Conservation (phyloP, 2,888 invertebrate genomes). For the Chalcis sispes region DNA sequence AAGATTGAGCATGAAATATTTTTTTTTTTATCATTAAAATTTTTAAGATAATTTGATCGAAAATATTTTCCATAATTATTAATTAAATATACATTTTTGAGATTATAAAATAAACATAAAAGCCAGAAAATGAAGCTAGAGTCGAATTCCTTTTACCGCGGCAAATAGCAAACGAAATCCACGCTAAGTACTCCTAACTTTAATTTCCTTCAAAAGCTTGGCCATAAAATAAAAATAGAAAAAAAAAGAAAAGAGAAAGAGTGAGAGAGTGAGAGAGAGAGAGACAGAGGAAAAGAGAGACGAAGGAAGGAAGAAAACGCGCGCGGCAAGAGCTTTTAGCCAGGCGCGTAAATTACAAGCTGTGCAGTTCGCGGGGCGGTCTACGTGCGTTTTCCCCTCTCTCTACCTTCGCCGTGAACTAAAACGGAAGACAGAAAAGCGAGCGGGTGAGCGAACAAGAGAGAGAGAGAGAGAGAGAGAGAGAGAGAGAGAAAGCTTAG, state of each 20-base stretch:
- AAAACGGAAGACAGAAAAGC: constrained; percentile 34
- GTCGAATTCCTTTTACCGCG: too few relatives aligned
- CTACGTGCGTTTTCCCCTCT: constrained; percentile 13
- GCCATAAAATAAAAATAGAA: neutral
- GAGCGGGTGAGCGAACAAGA: neutral
- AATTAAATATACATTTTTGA: too few relatives aligned
- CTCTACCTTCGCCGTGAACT: constrained; percentile 20
- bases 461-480: constrained; percentile 8
- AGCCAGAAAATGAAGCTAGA: too few relatives aligned
- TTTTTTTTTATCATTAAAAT: too few relatives aligned
- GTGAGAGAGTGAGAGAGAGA: neutral
- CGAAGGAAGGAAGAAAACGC: neutral
- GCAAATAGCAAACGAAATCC: too few relatives aligned
- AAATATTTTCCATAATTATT: too few relatives aligned
- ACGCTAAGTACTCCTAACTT: constrained; percentile 22
- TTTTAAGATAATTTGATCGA: too few relatives aligned
- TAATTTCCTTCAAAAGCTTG: constrained; percentile 19
- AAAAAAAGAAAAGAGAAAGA: neutral
- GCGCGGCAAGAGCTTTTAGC: constrained; percentile 64
- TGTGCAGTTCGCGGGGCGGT: neutral
- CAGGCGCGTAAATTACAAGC: constrained; percentile 62
- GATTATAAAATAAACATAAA: too few relatives aligned
- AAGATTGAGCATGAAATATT: too few relatives aligned
- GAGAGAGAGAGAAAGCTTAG: neutral
- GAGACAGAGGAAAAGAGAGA: neutral